phyloP scores from a whole-genome alignment of 2,888 invertebrate genomes.

The Sarcophaga subvicina region DNA sequence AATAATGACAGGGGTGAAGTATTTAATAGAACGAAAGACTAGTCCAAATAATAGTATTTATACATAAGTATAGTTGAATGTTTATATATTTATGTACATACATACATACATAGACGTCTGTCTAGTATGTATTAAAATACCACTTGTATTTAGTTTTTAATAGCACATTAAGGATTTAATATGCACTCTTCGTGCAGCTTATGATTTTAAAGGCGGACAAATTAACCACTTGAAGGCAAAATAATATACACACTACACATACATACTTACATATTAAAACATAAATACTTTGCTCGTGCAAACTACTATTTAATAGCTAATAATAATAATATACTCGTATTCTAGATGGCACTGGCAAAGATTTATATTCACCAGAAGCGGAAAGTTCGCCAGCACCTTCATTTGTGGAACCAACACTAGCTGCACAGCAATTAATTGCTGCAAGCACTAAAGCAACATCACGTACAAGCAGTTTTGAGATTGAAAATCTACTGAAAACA shows the following conservation, averaged over 20 bases:
- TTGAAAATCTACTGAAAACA: slow-evolving; percentile 94
- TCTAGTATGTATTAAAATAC: background rate
- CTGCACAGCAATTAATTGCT: slow-evolving; percentile 59
- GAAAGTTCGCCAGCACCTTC: slow-evolving; percentile 84
- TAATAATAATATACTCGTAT: background rate
- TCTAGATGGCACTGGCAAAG: slow-evolving; percentile 85
- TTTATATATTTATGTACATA: background rate
- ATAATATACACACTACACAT: background rate
- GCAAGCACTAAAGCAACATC: slow-evolving; percentile 86
- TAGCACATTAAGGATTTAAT: background rate
- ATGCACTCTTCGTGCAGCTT: background rate
- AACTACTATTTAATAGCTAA: no score
- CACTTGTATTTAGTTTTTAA: slow-evolving; percentile 8
- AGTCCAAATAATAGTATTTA: slow-evolving; percentile 53
- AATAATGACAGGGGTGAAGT: slow-evolving; percentile 59
- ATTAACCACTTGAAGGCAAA: background rate
- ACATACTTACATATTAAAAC: background rate
- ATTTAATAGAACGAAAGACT: slow-evolving; percentile 51
- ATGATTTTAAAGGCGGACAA: background rate
- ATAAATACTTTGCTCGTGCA: no score
- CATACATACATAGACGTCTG: background rate
- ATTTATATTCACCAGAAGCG: slow-evolving; percentile 87
- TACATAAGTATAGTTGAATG: slow-evolving; percentile 33
- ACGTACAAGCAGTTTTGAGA: slow-evolving; percentile 96
- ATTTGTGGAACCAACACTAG: slow-evolving; percentile 79